Conservation (phyloP, 2,888 invertebrate genomes). For the Hydrotaea cyrtoneurina region DNA sequence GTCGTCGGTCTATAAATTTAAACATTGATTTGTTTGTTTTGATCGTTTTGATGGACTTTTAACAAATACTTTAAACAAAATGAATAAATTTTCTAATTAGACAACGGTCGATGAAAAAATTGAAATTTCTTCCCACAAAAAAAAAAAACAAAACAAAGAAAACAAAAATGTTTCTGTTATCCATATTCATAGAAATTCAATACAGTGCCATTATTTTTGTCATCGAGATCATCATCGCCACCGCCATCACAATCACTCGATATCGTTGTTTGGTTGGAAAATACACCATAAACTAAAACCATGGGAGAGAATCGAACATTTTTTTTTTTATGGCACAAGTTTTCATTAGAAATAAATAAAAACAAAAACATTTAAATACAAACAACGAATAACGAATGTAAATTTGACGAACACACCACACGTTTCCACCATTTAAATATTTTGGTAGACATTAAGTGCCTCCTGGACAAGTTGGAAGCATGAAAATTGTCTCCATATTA, state of each 20-base stretch:
- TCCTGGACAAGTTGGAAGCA: not conserved
- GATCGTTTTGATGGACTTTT: conserved; percentile 53
- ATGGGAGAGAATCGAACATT: not conserved
- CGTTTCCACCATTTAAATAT: too few species aligned
- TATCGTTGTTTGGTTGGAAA: not conserved
- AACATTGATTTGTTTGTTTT: conserved; percentile 52
- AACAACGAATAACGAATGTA: not conserved
- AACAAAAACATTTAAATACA: not conserved
- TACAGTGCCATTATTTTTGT: not conserved
- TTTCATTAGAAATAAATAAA: conserved; percentile 1
- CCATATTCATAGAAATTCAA: not conserved
- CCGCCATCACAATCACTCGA: not conserved
- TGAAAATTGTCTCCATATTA: not conserved
- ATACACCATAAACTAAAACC: not conserved
- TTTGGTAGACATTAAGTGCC: not conserved
- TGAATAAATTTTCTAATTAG: conserved; percentile 63
- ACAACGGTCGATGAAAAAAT: conserved; percentile 2
- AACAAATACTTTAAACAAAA: conserved; percentile 32
- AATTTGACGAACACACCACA: not conserved
- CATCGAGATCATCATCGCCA: not conserved
- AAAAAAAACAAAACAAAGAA: not conserved
- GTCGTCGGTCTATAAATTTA: conserved; percentile 29
- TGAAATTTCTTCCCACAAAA: conserved; percentile 18
- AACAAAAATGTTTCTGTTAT: not conserved
- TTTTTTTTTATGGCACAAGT: not conserved